Evolutionary conservation across 2,888 invertebrate species (phyloP), one percentile per base, ranked within the genome.

Genomic region (Chromoteleia sp.): DNA sequence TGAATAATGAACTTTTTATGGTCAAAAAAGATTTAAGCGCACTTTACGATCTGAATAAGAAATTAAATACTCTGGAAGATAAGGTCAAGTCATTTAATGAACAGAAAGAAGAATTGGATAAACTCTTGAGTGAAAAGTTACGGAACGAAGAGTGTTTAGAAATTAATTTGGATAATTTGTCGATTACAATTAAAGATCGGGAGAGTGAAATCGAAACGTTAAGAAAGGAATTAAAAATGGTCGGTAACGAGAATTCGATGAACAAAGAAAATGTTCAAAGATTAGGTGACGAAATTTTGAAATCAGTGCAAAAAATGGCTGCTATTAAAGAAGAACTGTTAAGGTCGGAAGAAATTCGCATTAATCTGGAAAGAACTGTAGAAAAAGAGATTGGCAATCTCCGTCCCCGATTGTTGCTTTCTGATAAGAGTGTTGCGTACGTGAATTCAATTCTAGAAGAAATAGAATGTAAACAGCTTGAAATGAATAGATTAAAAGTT

Each of bases 341-440:
- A 2, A 83, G 78, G 45, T 84, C 85, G 8, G 86, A 88, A 79
- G 85, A 85, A 50, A 43, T 84, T 25, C 83, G 86, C 14, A 83
- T 83, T 56, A 78, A 82, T 36, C 63, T 88, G 0, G 88, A 89
- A 52, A 77, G 74, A 73, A 81, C 25, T 19, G 83, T 86, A 8
- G 82, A 74, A 54, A 77, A 82, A 14, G 85, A 88, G 71, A 84
- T 89, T 33, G 73, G 45, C 10, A 83, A 83, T 71, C 82, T 88
- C 10, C 80, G 80, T 30, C 74, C 84, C 3, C 82, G 78, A 52
- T 83, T 87, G 21, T 79, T 81, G 0, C 73, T 81, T 30, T 86
- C 87, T 25, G 86, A 88, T 76, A 86, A 87, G 21, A 85, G 87
- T 63, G 81, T 82, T 1, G 77, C 76, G 2, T 77, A 88, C 19